Conservation (phyloP, 2,113 vertebrate genomes). For the Apaloderma vittatum region DNA sequence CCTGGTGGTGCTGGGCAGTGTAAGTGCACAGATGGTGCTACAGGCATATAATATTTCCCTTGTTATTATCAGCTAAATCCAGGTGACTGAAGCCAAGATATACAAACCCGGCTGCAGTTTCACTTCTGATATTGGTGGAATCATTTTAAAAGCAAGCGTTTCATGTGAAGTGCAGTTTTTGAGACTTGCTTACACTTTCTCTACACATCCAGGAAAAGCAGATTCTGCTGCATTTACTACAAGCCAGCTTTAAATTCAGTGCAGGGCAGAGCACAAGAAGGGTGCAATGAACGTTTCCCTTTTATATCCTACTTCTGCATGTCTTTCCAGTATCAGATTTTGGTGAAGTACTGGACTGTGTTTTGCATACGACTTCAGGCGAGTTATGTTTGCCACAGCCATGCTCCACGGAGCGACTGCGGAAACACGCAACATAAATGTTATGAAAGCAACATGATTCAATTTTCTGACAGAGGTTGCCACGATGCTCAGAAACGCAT, state of each 20-base stretch:
- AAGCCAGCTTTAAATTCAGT: fast-evolving
- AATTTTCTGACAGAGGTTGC: constrained; percentile 24
- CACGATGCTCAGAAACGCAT: constrained; percentile 21
- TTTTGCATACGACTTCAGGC: fast-evolving
- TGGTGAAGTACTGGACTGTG: fast-evolving
- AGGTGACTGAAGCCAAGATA: background rate
- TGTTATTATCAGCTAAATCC: fast-evolving
- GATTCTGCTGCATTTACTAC: fast-evolving
- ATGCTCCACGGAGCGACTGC: fast-evolving
- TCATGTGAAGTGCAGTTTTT: background rate
- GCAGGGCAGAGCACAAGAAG: background rate
- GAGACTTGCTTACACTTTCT: fast-evolving
- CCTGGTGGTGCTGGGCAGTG: background rate
- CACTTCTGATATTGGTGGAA: fast-evolving
- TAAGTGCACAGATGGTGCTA: background rate
- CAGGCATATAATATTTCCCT: background rate
- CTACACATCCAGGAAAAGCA: background rate
- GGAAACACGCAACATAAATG: background rate
- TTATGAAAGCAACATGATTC: background rate
- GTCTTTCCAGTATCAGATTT: background rate
- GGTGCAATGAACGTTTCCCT: fast-evolving
- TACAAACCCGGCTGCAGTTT: fast-evolving
- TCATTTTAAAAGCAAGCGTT: no score
- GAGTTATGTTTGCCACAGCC: background rate
- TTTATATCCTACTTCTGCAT: background rate